Base-by-base conservation (phyloP, 2,113 vertebrate genomes). In the Aptenodytes forsteri region DNA sequence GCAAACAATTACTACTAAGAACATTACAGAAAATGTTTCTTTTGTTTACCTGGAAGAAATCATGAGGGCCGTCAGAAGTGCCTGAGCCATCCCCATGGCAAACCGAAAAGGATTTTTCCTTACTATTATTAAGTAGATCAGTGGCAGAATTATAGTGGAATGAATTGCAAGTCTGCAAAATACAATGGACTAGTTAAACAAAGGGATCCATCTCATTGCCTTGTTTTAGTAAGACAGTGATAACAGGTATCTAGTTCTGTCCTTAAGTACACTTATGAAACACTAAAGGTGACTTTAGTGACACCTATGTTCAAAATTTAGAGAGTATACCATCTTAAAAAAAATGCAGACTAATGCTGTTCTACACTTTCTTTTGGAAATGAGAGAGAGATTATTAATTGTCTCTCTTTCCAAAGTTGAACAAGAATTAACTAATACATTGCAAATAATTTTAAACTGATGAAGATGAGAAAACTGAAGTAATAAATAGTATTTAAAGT, bases 51-150 rank as follows among this genome's bases (percentile, higher is more conserved):
- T 99, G 97, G 99, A 99, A 76, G 99, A 99, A 96, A 99, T 99
- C 99, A 99, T 99, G 67, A 99, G 98, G 20, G 99, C 99, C 4
- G 99, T 99, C 87, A 99, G 97, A 77, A 99, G 98, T 5, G 99
- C 99, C 93, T 99, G 99, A 42, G 99, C 99, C 99, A 99, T 99
- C 27, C 99, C 99, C 97, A 99, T 96, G 23, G 98, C 98, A 95
- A 99, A 99, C 1, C 93, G 98, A 88, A 99, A 99, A 9, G 99
- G 99, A 95, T 99, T 99, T 97, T 99, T 99, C 83, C 99, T 98
- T 87, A 99, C 99, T 23, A 99, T 94, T 94, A 99, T 72, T 59
- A 99, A 99, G 95, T 99, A 99, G 91, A 99, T 99, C 70, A 99
- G 97, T 1, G 99, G 99, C 67, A 99, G 98, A 29, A 99, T 98